Conservation (phyloP, 2,888 invertebrate species). For the Tortrix viridana region DNA sequence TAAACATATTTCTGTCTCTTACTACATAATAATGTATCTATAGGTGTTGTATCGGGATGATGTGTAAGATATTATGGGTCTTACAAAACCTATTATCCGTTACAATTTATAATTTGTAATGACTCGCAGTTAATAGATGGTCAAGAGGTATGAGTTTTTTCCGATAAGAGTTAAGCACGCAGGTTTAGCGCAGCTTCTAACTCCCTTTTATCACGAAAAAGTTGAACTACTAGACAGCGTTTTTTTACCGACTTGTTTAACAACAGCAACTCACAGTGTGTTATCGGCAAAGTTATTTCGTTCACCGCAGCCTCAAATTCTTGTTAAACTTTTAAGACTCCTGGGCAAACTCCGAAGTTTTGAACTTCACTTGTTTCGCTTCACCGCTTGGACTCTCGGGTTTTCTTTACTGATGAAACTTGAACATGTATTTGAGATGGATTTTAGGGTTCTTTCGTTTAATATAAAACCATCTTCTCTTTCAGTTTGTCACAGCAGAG, state of each 20-base stretch:
- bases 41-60: too few species aligned
- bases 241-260: constrained; percentile 11
- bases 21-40: too few species aligned
- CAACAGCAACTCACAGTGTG: constrained; percentile 14
- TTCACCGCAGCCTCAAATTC: constrained; percentile 27
- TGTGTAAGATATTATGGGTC: too few species aligned
- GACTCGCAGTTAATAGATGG: too few species aligned
- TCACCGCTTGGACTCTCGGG: constrained; percentile 29
- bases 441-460: constrained; percentile 11
- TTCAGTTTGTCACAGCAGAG: neutral
- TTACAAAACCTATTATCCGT: too few species aligned
- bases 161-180: too few species aligned
- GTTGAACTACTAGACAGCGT: too few species aligned
- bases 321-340: constrained; percentile 37
- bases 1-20: too few species aligned
- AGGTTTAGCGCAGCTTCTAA: too few species aligned
- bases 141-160: too few species aligned
- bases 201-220: too few species aligned
- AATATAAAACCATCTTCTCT: neutral
- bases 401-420: constrained; percentile 30
- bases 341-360: constrained; percentile 30
- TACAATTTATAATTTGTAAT: too few species aligned
- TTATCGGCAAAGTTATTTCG: constrained; percentile 32
- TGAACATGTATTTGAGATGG: constrained; percentile 25
- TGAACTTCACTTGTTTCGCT: constrained; percentile 37